Base-by-base conservation (phyloP, 2,797 vertebrate species). In the Ctenopoma multispine region DNA sequence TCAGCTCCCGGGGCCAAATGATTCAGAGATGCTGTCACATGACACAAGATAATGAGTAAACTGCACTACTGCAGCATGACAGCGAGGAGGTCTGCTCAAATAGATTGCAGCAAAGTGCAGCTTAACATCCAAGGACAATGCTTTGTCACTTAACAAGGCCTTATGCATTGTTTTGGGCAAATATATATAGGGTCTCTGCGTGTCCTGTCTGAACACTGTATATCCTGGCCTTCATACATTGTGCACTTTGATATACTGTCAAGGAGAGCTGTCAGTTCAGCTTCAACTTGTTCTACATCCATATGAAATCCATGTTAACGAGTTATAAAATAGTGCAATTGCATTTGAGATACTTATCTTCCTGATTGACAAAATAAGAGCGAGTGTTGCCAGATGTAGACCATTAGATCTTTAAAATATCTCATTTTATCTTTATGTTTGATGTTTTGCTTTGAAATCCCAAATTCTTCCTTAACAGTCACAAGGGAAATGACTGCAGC, bases 11-110 rank as follows among this genome's bases (percentile, higher is more conserved):
- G 80, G 89, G 88, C 87, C 81, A 87, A 87, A 87, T 92, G 87
- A 92, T 92, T 92, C 91, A 92, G 86, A 82, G 81, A 87, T 47
- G 85, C 85, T 84, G 89, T 89, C 89, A 92, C 85, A 82, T 85
- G 90, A 90, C 86, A 84, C 81, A 67, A 75, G 88, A 90, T 92
- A 92, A 91, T 85, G 89, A 92, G 86, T 71, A n/a, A 84, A 75
- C 65, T 5, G 71, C 76, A 57, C 75, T 85, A 65, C 89, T 84
- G 88, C 86, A 79, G 81, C 77, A 78, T 83, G 86, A 89, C 89
- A 89, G 83, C 79, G 57, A 77, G 62, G 80, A 85, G 85, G 76
- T 70, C 83, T 76, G 69, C 82, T 75, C 67, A 63, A 76, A 89
- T 79, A 79, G 79, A 80, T 83, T 87, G 87, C 84, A 29, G 83